phyloP scores from a whole-genome alignment of 2,113 vertebrate genomes.

The Campylorhamphus procurvoides region DNA sequence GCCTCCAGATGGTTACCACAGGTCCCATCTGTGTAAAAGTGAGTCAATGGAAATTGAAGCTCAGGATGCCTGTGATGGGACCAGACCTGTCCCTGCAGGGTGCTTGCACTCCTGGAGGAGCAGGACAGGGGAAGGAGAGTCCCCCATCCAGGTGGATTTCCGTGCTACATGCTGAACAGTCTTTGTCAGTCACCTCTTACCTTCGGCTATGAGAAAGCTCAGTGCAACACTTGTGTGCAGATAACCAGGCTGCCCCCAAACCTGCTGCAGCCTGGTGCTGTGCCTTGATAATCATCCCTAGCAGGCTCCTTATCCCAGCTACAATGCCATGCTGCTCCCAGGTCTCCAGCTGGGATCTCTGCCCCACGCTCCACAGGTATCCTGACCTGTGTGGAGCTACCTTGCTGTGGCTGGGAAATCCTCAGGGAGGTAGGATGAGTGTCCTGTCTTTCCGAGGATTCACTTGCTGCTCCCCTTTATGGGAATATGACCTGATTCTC shows the following conservation, averaged over 20 bases:
- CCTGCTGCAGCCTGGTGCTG: background rate
- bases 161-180: background rate
- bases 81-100: background rate
- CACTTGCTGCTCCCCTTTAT: background rate
- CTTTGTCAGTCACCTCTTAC: background rate
- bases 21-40: constrained; percentile 3
- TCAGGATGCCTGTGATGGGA: background rate
- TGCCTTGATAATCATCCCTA: background rate
- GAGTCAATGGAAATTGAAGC: background rate
- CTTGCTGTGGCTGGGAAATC: background rate
- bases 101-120: background rate
- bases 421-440: background rate
- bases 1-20: background rate
- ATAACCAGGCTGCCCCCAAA: background rate
- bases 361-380: background rate
- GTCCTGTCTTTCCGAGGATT: background rate
- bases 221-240: background rate
- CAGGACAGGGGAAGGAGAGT: background rate
- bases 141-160: background rate
- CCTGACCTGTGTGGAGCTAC: background rate
- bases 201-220: accelerated
- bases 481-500: background rate
- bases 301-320: background rate
- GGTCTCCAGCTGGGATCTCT: background rate
- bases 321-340: background rate